Evolutionary conservation across 1,140 invertebrate species (phyloP).

Genomic region (Ylistrum balloti): DNA sequence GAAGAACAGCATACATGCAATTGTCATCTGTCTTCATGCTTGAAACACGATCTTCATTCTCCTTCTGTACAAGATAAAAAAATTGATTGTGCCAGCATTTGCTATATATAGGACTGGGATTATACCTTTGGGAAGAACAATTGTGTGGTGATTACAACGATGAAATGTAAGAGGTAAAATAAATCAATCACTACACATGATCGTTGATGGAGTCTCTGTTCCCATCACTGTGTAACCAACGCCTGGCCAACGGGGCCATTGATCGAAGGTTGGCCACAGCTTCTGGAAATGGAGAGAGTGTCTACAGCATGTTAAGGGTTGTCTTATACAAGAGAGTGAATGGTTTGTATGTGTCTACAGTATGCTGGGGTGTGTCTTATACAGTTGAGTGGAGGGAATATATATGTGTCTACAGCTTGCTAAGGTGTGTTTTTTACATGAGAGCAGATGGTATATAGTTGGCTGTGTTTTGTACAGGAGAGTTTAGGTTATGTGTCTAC

Average conservation of each 20-base stretch:
- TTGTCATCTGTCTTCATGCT: neutral
- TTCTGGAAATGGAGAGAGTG: neutral
- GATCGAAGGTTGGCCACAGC: neutral
- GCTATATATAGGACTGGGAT: neutral
- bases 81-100: constrained; percentile 19
- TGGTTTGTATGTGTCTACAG: too few relatives aligned
- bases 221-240: neutral
- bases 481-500: neutral
- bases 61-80: neutral
- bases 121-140: constrained; percentile 34
- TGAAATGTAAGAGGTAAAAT: constrained; percentile 34
- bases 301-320: neutral
- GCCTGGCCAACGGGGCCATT: neutral
- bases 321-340: too few relatives aligned
- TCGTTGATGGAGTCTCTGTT: neutral
- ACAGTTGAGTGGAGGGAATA: neutral
- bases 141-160: constrained; percentile 34
- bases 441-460: neutral
- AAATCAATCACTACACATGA: constrained; percentile 18
- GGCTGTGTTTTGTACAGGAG: neutral
- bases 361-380: neutral
- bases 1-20: constrained; percentile 10
- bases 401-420: neutral
- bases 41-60: neutral
- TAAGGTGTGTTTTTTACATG: neutral